Evolutionary conservation across 2,113 vertebrate species (phyloP).

Genomic region (Corythoichthys intestinalis): DNA sequence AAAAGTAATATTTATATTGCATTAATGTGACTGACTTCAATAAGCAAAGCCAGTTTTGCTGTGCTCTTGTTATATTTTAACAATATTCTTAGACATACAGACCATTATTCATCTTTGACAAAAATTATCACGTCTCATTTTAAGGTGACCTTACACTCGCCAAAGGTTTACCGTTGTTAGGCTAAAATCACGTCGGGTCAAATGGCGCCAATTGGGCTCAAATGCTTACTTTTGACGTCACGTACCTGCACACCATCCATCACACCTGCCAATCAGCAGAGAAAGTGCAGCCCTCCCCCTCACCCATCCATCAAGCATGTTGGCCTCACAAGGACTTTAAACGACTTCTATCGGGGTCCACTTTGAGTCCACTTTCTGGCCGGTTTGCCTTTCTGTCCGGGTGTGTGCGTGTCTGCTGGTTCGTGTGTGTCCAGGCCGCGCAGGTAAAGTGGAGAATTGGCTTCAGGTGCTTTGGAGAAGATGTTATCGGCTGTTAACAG

Average conservation of each 20-base stretch:
- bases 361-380: not conserved
- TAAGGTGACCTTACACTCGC: not conserved
- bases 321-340: not conserved
- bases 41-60: too few relatives aligned
- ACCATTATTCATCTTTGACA: not conserved
- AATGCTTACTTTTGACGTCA: not conserved
- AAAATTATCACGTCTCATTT: not conserved
- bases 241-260: not conserved
- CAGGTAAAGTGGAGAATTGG: constrained; percentile 17
- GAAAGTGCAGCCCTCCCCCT: not conserved
- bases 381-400: not conserved
- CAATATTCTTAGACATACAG: too few relatives aligned
- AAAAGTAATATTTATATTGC: too few relatives aligned
- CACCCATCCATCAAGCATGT: not conserved
- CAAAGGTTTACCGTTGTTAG: not conserved
- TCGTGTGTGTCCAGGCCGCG: not conserved
- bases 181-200: not conserved
- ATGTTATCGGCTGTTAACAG: constrained; percentile 61
- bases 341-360: not conserved
- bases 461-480: constrained; percentile 17
- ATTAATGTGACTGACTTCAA: too few relatives aligned
- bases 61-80: too few relatives aligned
- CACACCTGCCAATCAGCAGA: constrained; percentile 2
- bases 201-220: not conserved
- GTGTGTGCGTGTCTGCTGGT: not conserved